Base-by-base conservation (phyloP, 2,797 vertebrate species). In the Naso thynnoides region DNA sequence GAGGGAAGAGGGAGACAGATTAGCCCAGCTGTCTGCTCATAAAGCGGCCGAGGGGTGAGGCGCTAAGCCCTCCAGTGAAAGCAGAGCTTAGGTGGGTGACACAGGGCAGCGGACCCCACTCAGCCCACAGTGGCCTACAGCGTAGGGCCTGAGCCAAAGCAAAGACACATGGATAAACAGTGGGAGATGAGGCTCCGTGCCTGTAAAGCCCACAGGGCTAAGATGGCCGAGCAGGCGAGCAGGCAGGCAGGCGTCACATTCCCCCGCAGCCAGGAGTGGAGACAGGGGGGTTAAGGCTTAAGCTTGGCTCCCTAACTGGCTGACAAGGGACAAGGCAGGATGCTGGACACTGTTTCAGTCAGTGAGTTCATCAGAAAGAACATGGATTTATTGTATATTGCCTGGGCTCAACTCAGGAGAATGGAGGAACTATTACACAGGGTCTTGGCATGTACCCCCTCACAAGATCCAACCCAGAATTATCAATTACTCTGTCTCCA, bases 51-150 rank as follows among this genome's bases (percentile, higher is more conserved):
- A 76, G 86, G 87, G 88, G 83, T 81, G 87, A 93, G 92, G 94
- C 89, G 94, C 81, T 95, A 95, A 95, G 93, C 91, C 85, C 73
- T 47, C 50, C 83, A 93, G 93, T 94, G 93, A 95, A 94, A 95
- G 93, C 93, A 91, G 86, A 92, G 94, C 92, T 94, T 94, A 93
- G 86, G 86, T 86, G 81, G 88, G 89, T 92, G 90, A 91, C 93
- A 93, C 78, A 79, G 93, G 93, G 91, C 94, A 93, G 78, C 26
- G 78, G 88, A 89, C 89, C 86, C 82, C 85, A 86, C 82, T 89
- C 85, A 82, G 86, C 85, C 84, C 78, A 67, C 66, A 56, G 83
- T 82, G 90, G 88, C 82, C 86, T 79, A 81, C 77, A 82, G 86
- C 81, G 18, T 54, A 79, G 76, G 76, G 86, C 71, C 83, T 57